These are phyloP conservation scores for Urosaurus nigricauda DNA, from an alignment of 2,797 vertebrate species.

Conservation along the genomic window DNA sequence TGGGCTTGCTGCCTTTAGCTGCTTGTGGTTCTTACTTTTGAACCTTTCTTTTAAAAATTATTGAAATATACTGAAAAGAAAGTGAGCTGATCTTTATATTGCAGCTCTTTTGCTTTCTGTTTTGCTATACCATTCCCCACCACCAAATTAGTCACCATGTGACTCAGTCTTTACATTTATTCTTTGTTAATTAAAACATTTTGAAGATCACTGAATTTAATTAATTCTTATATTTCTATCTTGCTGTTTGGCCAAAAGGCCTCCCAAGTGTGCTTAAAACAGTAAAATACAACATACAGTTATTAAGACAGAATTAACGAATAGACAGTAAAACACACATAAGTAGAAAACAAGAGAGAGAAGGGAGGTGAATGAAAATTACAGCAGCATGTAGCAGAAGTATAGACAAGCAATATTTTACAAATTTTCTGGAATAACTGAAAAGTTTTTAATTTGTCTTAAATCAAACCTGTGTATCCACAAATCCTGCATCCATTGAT, in stretches of 20 bases:
- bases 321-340: no score
- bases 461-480: neutral
- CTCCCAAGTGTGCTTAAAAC: neutral
- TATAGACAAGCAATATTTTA: neutral
- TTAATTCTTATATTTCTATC: neutral
- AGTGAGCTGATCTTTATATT: neutral
- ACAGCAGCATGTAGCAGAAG: no score
- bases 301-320: neutral
- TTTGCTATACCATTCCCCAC: neutral
- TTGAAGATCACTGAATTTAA: neutral
- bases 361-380: neutral
- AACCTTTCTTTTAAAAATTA: no score
- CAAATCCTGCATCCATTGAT: neutral
- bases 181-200: neutral
- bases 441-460: neutral
- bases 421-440: neutral
- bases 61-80: neutral
- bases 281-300: neutral
- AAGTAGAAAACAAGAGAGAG: neutral
- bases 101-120: neutral
- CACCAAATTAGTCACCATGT: neutral
- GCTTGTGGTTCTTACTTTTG: no score
- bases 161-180: neutral
- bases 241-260: neutral
- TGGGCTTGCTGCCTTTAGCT: no score